Conservation (phyloP, 2,797 vertebrate species). For the Gouania willdenowi region DNA sequence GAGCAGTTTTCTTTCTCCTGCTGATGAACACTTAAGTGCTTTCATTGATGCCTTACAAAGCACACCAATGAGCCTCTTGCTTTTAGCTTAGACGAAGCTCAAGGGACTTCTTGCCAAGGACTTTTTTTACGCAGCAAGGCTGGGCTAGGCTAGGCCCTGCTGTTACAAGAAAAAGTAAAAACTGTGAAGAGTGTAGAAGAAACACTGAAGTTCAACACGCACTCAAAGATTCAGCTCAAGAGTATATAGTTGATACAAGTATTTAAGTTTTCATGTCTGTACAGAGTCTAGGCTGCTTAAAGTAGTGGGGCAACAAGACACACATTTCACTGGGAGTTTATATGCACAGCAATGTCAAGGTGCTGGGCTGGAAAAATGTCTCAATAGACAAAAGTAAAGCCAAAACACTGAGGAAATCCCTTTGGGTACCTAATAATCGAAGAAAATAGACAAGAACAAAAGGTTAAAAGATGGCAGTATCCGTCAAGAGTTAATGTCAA, state of each 20-base stretch:
- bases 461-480: no score
- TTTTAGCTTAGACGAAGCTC: slow-evolving; percentile 38
- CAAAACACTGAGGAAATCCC: slow-evolving; percentile 9
- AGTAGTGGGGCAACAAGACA: slow-evolving; percentile 67
- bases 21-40: slow-evolving; percentile 36
- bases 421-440: slow-evolving; percentile 15
- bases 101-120: slow-evolving; percentile 4
- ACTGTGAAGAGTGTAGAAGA: slow-evolving; percentile 66
- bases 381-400: slow-evolving; percentile 23
- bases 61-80: slow-evolving; percentile 38
- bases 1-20: background rate
- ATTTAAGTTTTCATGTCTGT: slow-evolving; percentile 69
- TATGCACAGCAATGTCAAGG: slow-evolving; percentile 62
- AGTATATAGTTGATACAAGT: slow-evolving; percentile 72
- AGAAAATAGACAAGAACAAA: no score
- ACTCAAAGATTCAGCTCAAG: slow-evolving; percentile 73
- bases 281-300: slow-evolving; percentile 67
- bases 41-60: slow-evolving; percentile 26
- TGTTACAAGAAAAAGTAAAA: slow-evolving; percentile 26
- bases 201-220: slow-evolving; percentile 71
- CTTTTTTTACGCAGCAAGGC: slow-evolving; percentile 5
- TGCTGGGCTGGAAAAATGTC: slow-evolving; percentile 54
- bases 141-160: background rate
- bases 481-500: no score
- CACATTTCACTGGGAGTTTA: slow-evolving; percentile 64